Conservation (phyloP, 2,113 vertebrate genomes). For the Forbesichthys papilliferus region DNA sequence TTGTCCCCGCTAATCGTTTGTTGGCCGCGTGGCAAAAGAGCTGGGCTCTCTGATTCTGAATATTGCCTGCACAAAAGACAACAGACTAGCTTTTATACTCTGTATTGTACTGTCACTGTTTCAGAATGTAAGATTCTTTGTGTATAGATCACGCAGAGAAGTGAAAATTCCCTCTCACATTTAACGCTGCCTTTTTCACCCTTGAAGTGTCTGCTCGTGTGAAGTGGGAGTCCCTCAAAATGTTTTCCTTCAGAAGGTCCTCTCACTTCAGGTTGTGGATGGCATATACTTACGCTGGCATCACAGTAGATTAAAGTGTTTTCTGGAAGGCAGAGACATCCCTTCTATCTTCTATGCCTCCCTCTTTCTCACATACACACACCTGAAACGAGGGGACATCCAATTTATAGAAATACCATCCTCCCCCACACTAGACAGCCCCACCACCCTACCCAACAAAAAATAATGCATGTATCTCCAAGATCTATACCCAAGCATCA, state of each 20-base stretch:
- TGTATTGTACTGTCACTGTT: background rate
- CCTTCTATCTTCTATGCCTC: background rate
- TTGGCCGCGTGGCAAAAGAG: constrained; percentile 54
- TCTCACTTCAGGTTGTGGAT: constrained; percentile 28
- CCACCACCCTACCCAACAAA: constrained; percentile 26
- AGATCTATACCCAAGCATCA: constrained; percentile 70
- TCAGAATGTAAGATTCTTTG: constrained; percentile 3
- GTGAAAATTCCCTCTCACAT: background rate
- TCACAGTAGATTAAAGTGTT: constrained; percentile 31
- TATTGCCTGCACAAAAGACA: constrained; percentile 8
- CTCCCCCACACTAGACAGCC: constrained; percentile 41
- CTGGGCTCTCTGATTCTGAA: constrained; percentile 38
- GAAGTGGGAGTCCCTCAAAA: background rate
- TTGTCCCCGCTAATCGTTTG: constrained; percentile 60
- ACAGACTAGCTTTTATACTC: constrained; percentile 7
- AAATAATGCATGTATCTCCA: constrained; percentile 60
- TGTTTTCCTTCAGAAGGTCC: background rate
- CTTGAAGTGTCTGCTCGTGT: background rate
- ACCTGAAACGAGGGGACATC: constrained; percentile 48
- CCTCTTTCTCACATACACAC: background rate
- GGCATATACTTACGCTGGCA: constrained; percentile 24
- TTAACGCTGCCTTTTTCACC: background rate
- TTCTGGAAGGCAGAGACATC: constrained; percentile 1
- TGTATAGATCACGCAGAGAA: too few relatives aligned
- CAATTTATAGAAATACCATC: constrained; percentile 47